Base-by-base conservation (phyloP, 2,113 vertebrate species). In the Hypomesus transpacificus region DNA sequence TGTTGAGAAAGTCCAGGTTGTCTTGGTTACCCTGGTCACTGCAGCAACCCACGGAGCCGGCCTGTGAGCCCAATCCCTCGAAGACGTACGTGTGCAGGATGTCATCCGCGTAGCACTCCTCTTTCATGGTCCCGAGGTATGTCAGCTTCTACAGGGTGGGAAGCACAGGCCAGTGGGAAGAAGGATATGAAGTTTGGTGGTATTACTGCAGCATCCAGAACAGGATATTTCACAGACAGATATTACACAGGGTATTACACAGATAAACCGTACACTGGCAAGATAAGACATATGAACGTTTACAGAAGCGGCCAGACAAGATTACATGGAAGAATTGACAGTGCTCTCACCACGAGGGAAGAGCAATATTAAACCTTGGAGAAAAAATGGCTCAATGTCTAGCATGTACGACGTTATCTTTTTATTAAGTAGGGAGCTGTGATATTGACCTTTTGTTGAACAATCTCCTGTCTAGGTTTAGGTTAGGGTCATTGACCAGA, bases 11-110 rank as follows among this genome's bases (percentile, higher is more conserved):
- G 79, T 95, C 93, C 50, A 96, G 87, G 76, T 87, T 78, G 0
- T 89, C 90, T 2, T 91, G 83, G 66, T 94, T 93, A 60, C 82
- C 92, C 21, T 84, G 78, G 61, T 96, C 91, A 52, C 94, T 96
- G 91, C 94, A 97, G 86, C 95, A 96, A 63, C 95, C 95, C 39
- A 97, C 90, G 0, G 95, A 97, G 60, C 94, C 94, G 2, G 94
- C 93, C 18, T 86, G 46, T 0, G 95, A 96, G 77, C 94, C 95
- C 83, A 75, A 88, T 73, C 96, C 95, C 91, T 98, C 95, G n/a
- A 91, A 95, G 50, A 91, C 89, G 76, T 95, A 96, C 3, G 89
- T 59, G 76, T 92, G 93, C 22, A 93, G 75, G 70, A 93, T 89
- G 87, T 98, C 95, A 46, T 94, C 91, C 0, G 92, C 93, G 46